These are phyloP conservation scores for Disparrhopalites patrizii DNA, from an alignment of 2,888 invertebrate species.

Conservation along the genomic window DNA sequence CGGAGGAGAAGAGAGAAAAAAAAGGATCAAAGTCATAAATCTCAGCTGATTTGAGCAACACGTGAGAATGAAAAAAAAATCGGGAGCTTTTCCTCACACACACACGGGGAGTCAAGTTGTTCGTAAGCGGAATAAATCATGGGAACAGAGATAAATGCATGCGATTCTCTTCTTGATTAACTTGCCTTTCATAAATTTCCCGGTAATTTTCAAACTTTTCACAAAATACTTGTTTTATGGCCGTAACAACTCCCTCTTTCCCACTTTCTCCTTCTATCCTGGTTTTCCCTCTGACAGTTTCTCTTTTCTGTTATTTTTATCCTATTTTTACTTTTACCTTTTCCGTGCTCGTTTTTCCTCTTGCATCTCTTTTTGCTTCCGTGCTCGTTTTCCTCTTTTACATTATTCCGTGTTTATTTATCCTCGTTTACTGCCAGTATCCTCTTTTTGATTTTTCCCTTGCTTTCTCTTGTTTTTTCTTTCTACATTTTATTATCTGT, in stretches of 20 bases:
- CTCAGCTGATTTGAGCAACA: constrained; percentile 17
- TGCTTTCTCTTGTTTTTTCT: no score
- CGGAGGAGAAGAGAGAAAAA: background rate
- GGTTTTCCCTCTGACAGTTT: background rate
- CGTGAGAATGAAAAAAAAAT: constrained; percentile 21
- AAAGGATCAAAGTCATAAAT: constrained; percentile 27
- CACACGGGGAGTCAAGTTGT: no score
- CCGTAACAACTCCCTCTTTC: background rate
- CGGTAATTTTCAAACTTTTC: constrained; percentile 15
- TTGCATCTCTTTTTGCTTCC: no score
- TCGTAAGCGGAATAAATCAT: constrained; percentile 18
- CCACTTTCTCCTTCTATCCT: background rate
- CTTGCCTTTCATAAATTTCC: constrained; percentile 22
- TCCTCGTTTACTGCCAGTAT: no score
- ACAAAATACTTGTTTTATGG: constrained; percentile 10
- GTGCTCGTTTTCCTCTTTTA: no score
- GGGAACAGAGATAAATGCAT: constrained; percentile 19
- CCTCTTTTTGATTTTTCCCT: no score
- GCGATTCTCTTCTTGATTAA: constrained; percentile 20
- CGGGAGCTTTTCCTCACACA: background rate
- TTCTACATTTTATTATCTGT: no score
- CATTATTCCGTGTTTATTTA: no score
- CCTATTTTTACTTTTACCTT: background rate
- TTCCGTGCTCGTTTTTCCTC: no score
- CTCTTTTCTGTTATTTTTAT: background rate